Evolutionary conservation across 2,888 invertebrate genomes (phyloP).

Genomic region (Hylaea fasciaria): DNA sequence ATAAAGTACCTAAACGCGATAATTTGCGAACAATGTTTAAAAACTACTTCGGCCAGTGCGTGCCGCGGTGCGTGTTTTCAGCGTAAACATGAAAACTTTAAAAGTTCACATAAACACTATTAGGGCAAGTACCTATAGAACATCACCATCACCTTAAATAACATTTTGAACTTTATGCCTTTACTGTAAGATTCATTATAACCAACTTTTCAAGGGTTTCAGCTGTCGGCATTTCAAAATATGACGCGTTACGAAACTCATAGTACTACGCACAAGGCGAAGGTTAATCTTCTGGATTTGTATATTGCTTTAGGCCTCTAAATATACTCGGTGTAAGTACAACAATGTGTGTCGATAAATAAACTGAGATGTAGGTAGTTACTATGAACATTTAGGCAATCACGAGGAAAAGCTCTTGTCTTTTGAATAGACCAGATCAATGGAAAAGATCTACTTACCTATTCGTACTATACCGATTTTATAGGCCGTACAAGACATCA

Average conservation of each 20-base stretch:
- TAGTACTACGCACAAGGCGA: constrained; percentile 55
- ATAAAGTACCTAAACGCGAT: constrained; percentile 30
- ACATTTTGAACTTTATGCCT: constrained; percentile 25
- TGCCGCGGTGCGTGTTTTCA: constrained; percentile 68
- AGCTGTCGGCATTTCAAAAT: constrained; percentile 35
- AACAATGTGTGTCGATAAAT: constrained; percentile 44
- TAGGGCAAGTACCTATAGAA: constrained; percentile 37
- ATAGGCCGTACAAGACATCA: constrained; percentile 6
- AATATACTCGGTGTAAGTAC: constrained; percentile 40
- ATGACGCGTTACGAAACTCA: constrained; percentile 47
- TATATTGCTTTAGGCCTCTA: constrained; percentile 43
- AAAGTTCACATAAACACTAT: constrained; percentile 63
- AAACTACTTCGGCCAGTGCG: constrained; percentile 50
- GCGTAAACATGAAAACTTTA: constrained; percentile 70
- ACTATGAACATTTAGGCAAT: no score
- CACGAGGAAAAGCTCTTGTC: background rate
- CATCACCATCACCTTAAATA: background rate
- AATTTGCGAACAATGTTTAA: constrained; percentile 35
- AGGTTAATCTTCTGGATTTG: constrained; percentile 53
- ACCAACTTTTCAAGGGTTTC: constrained; percentile 18
- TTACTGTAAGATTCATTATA: constrained; percentile 28
- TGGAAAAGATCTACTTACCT: no score
- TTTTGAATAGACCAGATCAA: background rate
- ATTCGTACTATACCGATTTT: no score
- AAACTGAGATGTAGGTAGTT: constrained; percentile 10